Base-by-base conservation (phyloP, 2,888 invertebrate genomes). In the Notodonta ziczac region DNA sequence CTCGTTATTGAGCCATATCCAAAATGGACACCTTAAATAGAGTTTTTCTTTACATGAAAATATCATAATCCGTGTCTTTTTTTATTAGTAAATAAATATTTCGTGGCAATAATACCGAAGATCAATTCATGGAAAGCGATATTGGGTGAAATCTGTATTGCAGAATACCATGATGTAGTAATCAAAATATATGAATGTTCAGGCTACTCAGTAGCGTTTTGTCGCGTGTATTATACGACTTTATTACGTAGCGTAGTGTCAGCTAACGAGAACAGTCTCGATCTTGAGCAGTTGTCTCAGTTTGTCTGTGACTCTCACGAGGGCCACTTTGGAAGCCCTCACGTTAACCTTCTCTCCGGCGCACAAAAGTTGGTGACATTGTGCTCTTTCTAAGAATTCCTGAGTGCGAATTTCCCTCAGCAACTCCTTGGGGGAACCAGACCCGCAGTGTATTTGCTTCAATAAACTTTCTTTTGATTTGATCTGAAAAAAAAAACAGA, bases 291-390 rank as follows among this genome's bases (percentile, higher is more conserved):
- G 94, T 89, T 97, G 96, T 78, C 95, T 95, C 73, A 98, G 96
- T 86, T 96, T 96, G 80, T 97, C 97, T 76, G 97, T 97, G 91
- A 97, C 97, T 83, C 96, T 95, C 72, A 98, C 96, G 61, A 98
- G 95, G 58, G 96, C 95, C 75, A 97, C 96, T 87, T 97, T 97
- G 57, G 97, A 96, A 53, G 96, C 96, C 63, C 97, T 95, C 61
- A 97, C 95, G 85, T 97, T 97, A 65, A 97, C 94, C 83, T 96
- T 96, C 84, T 97, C 97, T 44, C 97, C 97, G 54, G 96, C 96
- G 77, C 96, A 96, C 65, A 97, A 88, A 59, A 97, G 93, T 83
- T 97, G 97, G 81, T 97, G 96, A 81, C 97, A 97, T 72, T 96
- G 96, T 14, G 97, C 97, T 73, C 96, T 95, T 81, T 97, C 97